Evolutionary conservation across 35 echinoderm and acorn worm species (phyloP).

Genomic region (Heliocidaris tuberculata): DNA sequence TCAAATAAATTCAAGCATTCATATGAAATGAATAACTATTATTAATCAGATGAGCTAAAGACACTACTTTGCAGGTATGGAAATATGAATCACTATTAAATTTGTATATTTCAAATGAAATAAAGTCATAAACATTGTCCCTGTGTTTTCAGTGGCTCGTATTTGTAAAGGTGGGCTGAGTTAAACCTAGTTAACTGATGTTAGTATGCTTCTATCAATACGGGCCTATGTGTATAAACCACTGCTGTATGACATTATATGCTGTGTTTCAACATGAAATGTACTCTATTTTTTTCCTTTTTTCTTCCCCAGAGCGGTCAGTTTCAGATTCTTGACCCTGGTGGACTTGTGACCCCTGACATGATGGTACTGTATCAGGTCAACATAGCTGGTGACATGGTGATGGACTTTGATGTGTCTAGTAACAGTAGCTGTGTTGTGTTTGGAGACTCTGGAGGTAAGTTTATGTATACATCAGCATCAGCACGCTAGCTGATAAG

Average conservation of each 20-base stretch:
- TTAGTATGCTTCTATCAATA: too few species aligned
- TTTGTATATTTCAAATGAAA: too few species aligned
- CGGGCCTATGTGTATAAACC: too few species aligned
- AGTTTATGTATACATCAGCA: constrained; percentile 13
- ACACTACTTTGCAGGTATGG: too few species aligned
- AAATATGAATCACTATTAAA: too few species aligned
- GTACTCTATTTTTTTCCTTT: background rate
- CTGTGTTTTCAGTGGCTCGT: too few species aligned
- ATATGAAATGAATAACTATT: background rate
- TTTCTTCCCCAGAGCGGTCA: constrained; percentile 70
- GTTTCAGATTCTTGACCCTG: constrained; percentile 95
- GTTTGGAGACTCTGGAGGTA: constrained; percentile 94
- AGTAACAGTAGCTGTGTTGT: constrained; percentile 72
- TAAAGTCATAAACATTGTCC: too few species aligned
- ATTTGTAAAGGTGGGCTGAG: too few species aligned
- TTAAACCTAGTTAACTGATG: too few species aligned
- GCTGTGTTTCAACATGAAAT: too few species aligned
- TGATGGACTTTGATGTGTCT: constrained; percentile 84
- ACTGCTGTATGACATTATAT: too few species aligned
- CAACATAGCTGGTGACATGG: constrained; percentile 80
- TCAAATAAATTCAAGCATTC: background rate
- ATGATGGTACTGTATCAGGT: constrained; percentile 88
- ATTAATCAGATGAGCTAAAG: too few species aligned
- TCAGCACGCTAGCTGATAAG: background rate
- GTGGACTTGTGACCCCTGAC: constrained; percentile 93